Evolutionary conservation across 1,140 invertebrate genomes (phyloP), one percentile per base, ranked within the genome.

Genomic region (Arctopsyche grandis): DNA sequence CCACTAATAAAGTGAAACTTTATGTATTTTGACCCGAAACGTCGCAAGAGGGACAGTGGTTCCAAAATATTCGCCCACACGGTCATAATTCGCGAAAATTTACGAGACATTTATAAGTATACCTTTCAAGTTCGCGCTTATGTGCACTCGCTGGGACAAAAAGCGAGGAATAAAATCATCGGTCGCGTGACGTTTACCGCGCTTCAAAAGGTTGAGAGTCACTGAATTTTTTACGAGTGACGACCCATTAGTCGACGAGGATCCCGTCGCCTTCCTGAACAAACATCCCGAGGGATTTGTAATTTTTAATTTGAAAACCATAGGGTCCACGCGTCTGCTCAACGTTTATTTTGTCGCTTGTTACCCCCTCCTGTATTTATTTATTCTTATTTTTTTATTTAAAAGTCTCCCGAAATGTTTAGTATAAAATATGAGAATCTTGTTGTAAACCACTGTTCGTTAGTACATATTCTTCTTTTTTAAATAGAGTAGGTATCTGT

Each of bases 301-400:
- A 74, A 74, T 74, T 74, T 74, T 74, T 74, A 74, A 74, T 74
- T 74, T 56, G n/a, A 74, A 74, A 56, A 52, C 43, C 71, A 73
- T 21, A 44, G 38, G 24, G 26, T n/a, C 14, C 26, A 29, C 63
- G 22, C 21, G 63, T 26, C 19, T 4, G 29, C 7, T 38, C 29
- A 38, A 38, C 29, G 29, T 38, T 38, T 38, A 38, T 38, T 38
- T 38, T 38, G 29, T 38, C 29, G 29, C 29, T 38, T 38, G 29
- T 38, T 38, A 38, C 29, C 29, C 29, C 29, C 29, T 38, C 29
- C 29, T 4, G 3, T 38, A 38, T 38, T 38, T 38, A 38, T 38
- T 38, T 38, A 38, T 38, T 38, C 29, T 38, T 38, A 38, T 10
- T 19, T 60, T 60, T 24, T 60, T 60, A 60, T 60, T 52, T 52